Base-by-base conservation (phyloP, 23 tunicate species). In the Pegea sp. region DNA sequence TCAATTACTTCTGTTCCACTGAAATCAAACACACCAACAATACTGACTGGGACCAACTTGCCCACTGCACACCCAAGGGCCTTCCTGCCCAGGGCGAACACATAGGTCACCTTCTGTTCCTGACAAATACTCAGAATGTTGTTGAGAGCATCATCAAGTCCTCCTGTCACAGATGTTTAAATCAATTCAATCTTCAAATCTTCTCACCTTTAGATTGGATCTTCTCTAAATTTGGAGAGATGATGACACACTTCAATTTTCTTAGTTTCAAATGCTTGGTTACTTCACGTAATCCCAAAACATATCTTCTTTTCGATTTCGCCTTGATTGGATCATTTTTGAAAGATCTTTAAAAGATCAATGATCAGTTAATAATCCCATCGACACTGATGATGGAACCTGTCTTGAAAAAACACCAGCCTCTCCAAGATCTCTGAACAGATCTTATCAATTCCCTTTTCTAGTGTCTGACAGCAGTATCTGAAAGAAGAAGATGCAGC, bases 271-370 rank as follows among this genome's bases (percentile, higher is more conserved):
- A 52, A 64, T 91, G 99, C 48, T 91, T 91, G 20, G 90, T 78
- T 22, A 91, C 99, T 59, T 91, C 99, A 3, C 99, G 77, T 4
- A 91, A 49, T n/a, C 99, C 99, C 62, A 91, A 61, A 63, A 91
- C 99, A 22, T 74, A 57, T 24, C 99, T 30, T 1, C 99, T 64
- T 29, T 69, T 58, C 58, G 51, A 63, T 52, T 91, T 91, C 8
- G 99, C 99, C 42, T 91, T 91, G 34, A 62, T 56, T 43, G 99
- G 99, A 42, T 91, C 90, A 23, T 61, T 67, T n/a, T 51, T 72
- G 86, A 31, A 64, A 84, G 60, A 73, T 50, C 62, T 84, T 84
- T 63, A 16, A 44, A 22, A 44, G 26, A 53, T 30, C 26, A 20
- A 53, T 5, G 27, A 16, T 7, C 13, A 50, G 13, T 50, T 13